These are phyloP conservation scores for Diarsia dahlii DNA, from an alignment of 2,888 invertebrate genomes.

Conservation along the genomic window DNA sequence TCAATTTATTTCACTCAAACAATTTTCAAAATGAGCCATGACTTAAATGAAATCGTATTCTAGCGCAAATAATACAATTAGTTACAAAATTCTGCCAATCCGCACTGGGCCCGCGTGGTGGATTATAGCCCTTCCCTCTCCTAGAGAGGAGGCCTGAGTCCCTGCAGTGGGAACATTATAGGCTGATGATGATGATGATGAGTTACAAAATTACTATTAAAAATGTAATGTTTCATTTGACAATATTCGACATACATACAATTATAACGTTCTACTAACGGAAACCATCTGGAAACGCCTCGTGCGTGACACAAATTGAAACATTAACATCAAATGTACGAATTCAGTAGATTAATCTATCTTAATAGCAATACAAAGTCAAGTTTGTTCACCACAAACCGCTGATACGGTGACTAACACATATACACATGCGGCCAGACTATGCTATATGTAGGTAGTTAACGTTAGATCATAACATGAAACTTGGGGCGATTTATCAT, in stretches of 20 bases:
- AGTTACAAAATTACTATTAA: neutral
- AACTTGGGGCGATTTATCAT: constrained; percentile 76
- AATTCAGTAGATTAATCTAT: constrained; percentile 18
- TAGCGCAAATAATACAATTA: no score
- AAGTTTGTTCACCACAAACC: constrained; percentile 32
- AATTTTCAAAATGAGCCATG: no score
- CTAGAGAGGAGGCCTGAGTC: no score
- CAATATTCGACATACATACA: neutral
- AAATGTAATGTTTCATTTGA: no score
- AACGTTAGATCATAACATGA: constrained; percentile 63
- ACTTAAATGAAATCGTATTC: no score
- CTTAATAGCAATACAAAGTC: constrained; percentile 20
- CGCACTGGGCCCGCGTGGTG: no score
- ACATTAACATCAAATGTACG: neutral
- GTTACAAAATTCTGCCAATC: no score
- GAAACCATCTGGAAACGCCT: neutral
- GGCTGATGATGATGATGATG: no score
- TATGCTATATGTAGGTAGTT: constrained; percentile 48
- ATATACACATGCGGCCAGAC: constrained; percentile 15
- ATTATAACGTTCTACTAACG: neutral
- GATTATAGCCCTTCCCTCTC: no score
- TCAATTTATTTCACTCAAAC: no score
- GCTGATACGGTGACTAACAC: constrained; percentile 35
- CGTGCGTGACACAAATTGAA: neutral
- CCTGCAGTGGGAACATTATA: no score